These are phyloP conservation scores for Vireo griseus DNA, from an alignment of 2,797 vertebrate species.

Conservation along the genomic window DNA sequence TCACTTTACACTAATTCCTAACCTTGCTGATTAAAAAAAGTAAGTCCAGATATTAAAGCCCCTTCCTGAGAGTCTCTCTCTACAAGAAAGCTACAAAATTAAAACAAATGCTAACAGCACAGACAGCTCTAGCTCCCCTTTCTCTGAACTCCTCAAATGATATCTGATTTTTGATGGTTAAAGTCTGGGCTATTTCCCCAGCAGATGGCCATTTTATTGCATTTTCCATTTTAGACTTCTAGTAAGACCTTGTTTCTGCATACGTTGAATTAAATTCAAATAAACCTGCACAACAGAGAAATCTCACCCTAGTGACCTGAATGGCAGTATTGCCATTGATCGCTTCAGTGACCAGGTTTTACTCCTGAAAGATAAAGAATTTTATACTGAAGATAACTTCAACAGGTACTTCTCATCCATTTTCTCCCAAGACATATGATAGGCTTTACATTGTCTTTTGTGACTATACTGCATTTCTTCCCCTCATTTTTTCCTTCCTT, in stretches of 20 bases:
- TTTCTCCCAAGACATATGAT: background rate
- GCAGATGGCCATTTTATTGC: background rate
- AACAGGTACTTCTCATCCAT: background rate
- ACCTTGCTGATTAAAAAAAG: background rate
- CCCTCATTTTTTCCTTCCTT: background rate
- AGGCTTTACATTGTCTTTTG: background rate
- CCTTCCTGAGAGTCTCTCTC: background rate
- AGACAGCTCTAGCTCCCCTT: background rate
- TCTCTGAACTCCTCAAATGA: background rate
- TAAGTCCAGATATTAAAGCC: background rate
- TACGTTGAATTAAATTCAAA: background rate
- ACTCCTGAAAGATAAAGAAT: background rate
- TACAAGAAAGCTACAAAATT: background rate
- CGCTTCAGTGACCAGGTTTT: background rate
- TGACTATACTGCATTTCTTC: background rate
- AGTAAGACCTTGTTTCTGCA: background rate
- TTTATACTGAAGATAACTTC: background rate
- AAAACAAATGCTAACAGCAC: background rate
- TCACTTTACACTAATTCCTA: background rate
- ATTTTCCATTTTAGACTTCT: background rate
- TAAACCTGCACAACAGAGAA: background rate
- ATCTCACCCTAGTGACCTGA: background rate
- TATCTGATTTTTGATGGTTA: background rate
- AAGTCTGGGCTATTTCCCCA: background rate
- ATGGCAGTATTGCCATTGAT: background rate